phyloP scores from a whole-genome alignment of 1,140 invertebrate species.

The Polypedilum vanderplanki region DNA sequence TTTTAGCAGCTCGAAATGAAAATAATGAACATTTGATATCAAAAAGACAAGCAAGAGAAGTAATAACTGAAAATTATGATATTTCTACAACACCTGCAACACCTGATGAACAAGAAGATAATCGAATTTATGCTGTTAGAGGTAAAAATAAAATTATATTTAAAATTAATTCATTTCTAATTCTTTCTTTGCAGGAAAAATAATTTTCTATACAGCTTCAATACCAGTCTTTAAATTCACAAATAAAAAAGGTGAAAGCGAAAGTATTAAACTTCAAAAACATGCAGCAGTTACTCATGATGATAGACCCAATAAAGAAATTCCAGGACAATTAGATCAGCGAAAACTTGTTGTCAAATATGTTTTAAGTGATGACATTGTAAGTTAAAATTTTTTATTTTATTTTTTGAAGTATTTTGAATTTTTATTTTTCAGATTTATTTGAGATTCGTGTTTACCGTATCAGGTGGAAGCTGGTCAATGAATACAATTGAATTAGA shows the following conservation, averaged over 20 bases:
- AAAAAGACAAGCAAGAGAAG: slow-evolving; percentile 35
- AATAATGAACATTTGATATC: slow-evolving; percentile 37
- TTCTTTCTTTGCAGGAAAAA: slow-evolving; percentile 33
- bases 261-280: slow-evolving; percentile 30
- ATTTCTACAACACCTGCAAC: slow-evolving; percentile 32
- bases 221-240: slow-evolving; percentile 37
- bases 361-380: slow-evolving; percentile 35
- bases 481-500: slow-evolving; percentile 49
- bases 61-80: slow-evolving; percentile 32
- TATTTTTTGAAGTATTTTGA: slow-evolving; percentile 38
- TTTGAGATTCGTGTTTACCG: slow-evolving; percentile 39
- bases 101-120: slow-evolving; percentile 35
- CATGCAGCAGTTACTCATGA: slow-evolving; percentile 31
- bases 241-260: slow-evolving; percentile 32
- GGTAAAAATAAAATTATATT: slow-evolving; percentile 31
- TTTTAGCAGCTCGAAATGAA: slow-evolving; percentile 45
- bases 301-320: too few species aligned
- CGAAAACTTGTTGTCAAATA: slow-evolving; percentile 38
- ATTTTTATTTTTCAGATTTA: slow-evolving; percentile 38
- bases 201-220: slow-evolving; percentile 38
- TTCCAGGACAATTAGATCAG: too few species aligned
- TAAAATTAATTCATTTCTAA: neutral
- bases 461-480: slow-evolving; percentile 46
- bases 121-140: slow-evolving; percentile 39
- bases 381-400: slow-evolving; percentile 34